Evolutionary conservation across 2,888 invertebrate species (phyloP).

Genomic region (Mellilla xanthometata): DNA sequence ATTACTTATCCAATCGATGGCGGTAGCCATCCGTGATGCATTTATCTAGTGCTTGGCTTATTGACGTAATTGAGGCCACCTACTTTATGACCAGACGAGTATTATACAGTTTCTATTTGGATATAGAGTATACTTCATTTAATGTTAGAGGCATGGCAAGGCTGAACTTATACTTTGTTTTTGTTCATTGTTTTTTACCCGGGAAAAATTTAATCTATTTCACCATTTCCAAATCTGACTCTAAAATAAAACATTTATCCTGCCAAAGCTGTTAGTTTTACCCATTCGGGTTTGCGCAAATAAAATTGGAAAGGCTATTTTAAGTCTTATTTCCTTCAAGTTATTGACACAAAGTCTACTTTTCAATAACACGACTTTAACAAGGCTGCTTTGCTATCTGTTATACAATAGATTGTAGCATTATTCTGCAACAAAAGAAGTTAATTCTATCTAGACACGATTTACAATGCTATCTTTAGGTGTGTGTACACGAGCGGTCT

Average conservation of each 20-base stretch:
- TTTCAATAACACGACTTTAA: constrained; percentile 6
- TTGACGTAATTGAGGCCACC: constrained; percentile 1
- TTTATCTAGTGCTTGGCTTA: background rate
- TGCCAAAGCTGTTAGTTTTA: background rate
- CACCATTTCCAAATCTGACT: too few species aligned
- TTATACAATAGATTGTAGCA: constrained; percentile 19
- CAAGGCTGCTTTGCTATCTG: constrained; percentile 9
- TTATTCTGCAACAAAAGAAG: constrained; percentile 35
- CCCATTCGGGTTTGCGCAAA: background rate
- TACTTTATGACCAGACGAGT: background rate
- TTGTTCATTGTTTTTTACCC: too few species aligned
- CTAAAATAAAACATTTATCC: too few species aligned
- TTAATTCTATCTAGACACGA: constrained; percentile 35
- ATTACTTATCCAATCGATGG: too few species aligned
- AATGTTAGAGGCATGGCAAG: too few species aligned
- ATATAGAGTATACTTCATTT: background rate
- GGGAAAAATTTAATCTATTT: too few species aligned
- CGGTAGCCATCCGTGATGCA: background rate
- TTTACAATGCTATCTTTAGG: constrained; percentile 40
- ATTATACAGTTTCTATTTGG: constrained; percentile 4
- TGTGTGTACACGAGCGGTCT: constrained; percentile 33
- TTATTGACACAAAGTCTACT: background rate
- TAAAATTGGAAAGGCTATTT: background rate
- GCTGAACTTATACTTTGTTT: too few species aligned
- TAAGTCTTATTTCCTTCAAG: background rate